Evolutionary conservation across 35 echinoderm and acorn worm genomes (phyloP).

Genomic region (Apostichopus japonicus): DNA sequence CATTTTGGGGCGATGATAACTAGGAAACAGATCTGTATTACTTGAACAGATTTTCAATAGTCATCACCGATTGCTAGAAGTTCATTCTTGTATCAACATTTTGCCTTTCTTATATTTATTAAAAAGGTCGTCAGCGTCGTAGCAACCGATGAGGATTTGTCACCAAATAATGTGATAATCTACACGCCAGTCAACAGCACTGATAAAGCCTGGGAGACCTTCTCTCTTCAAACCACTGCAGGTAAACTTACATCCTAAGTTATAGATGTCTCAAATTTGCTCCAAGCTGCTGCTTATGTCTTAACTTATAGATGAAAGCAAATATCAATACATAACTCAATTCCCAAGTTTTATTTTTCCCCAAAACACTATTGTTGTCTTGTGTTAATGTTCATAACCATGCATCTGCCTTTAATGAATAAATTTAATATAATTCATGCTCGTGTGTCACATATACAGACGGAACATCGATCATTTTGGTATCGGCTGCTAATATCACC

Average conservation of each 20-base stretch:
- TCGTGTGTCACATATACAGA: background rate
- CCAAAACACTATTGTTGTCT: background rate
- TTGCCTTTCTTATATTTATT: too few species aligned
- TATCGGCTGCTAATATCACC: background rate
- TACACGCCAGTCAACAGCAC: background rate
- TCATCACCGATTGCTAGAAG: too few species aligned
- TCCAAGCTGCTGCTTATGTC: too few species aligned
- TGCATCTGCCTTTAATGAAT: background rate
- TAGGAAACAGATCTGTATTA: too few species aligned
- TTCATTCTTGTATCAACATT: too few species aligned
- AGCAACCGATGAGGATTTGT: background rate
- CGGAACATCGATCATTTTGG: background rate
- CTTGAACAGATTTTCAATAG: too few species aligned
- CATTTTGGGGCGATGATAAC: too few species aligned
- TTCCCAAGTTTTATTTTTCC: background rate
- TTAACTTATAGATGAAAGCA: too few species aligned
- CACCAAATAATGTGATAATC: background rate
- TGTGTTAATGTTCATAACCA: background rate
- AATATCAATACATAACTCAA: too few species aligned
- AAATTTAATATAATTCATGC: too few species aligned
- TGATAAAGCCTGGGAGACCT: background rate
- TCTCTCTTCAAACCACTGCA: slow-evolving; percentile 1
- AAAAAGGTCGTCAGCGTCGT: background rate
- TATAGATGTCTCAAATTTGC: too few species aligned
- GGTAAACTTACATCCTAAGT: background rate